Conservation (phyloP, 2,113 vertebrate species). For the Prietella phreatophila region DNA sequence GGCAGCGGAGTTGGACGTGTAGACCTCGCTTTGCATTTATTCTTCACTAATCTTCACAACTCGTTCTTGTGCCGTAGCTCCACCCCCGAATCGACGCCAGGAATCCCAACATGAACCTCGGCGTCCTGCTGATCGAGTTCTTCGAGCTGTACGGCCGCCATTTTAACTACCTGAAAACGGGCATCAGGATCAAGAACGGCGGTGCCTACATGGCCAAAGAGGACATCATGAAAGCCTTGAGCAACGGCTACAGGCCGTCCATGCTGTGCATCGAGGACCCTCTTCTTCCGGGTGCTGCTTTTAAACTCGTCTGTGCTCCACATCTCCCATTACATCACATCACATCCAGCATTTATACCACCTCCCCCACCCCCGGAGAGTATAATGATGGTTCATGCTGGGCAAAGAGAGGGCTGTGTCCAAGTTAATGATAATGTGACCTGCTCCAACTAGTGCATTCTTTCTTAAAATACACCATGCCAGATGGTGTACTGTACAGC, state of each 20-base stretch:
- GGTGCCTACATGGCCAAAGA: conserved; percentile 96
- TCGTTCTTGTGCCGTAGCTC: conserved; percentile 71
- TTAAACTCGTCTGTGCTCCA: not conserved
- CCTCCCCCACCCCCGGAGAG: too few species aligned
- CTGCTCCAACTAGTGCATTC: not conserved
- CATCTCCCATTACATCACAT: not conserved
- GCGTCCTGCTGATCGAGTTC: conserved; percentile 97
- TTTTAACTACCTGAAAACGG: conserved; percentile 98
- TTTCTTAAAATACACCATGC: conserved; percentile 4
- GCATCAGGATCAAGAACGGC: conserved; percentile 94
- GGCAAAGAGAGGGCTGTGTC: not conserved
- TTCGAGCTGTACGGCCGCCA: conserved; percentile 97
- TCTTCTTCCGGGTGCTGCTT: conserved; percentile 79
- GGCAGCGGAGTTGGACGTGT: not conserved
- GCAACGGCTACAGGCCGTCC: conserved; percentile 91
- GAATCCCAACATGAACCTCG: conserved; percentile 88
- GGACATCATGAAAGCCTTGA: conserved; percentile 93
- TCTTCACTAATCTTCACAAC: not conserved
- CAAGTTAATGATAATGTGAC: conserved; percentile 11
- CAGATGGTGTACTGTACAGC: conserved; percentile 1
- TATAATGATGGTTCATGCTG: not conserved
- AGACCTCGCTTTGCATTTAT: not conserved
- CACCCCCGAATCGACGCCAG: conserved; percentile 94
- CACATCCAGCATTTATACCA: not conserved
- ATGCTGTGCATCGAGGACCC: conserved; percentile 99